phyloP scores from a whole-genome alignment of 2,888 invertebrate genomes.

The Sesia apiformis region DNA sequence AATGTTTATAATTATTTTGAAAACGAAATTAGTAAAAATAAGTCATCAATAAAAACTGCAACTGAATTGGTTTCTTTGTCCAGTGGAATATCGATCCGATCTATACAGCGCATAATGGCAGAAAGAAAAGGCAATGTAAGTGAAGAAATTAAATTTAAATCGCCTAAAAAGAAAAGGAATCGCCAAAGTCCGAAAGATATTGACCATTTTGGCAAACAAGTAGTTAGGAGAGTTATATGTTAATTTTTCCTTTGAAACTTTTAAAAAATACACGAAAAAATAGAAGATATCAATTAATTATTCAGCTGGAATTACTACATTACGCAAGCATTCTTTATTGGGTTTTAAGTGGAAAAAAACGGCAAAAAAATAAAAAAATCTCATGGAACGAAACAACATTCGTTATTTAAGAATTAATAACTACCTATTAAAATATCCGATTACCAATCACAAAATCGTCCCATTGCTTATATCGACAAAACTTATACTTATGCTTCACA shows the following conservation, averaged over 20 bases:
- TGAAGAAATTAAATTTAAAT: neutral
- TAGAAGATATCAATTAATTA: neutral
- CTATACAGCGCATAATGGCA: neutral
- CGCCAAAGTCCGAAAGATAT: neutral
- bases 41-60: neutral
- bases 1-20: neutral
- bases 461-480: slow-evolving; percentile 2
- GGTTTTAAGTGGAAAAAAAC: neutral
- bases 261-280: neutral
- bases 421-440: slow-evolving; percentile 5
- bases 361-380: neutral
- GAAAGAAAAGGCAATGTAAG: neutral
- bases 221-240: neutral
- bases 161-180: neutral
- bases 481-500: neutral
- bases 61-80: neutral
- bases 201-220: neutral
- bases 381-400: neutral
- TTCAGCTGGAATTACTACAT: neutral
- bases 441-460: slow-evolving; percentile 5
- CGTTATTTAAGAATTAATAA: neutral
- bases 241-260: neutral
- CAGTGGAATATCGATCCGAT: neutral
- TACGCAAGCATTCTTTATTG: neutral
- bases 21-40: neutral